These are phyloP conservation scores for Lasius platythorax DNA, from an alignment of 2,888 invertebrate species.

Conservation along the genomic window DNA sequence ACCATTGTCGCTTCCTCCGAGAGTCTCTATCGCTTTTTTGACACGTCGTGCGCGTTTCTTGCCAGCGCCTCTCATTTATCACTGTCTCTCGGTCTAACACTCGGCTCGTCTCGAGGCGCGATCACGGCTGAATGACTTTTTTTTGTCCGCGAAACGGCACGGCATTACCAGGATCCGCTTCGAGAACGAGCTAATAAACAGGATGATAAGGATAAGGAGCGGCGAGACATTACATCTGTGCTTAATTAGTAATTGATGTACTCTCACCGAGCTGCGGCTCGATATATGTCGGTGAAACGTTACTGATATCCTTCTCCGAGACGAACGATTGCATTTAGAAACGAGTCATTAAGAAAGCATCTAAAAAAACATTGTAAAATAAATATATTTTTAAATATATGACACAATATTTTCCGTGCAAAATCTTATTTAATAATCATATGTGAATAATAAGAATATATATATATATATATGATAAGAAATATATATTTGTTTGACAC, in stretches of 20 bases:
- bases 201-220: not conserved
- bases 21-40: constrained; percentile 17
- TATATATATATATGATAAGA: not conserved
- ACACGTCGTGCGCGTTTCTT: constrained; percentile 21
- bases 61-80: constrained; percentile 47
- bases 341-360: not conserved
- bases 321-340: not conserved
- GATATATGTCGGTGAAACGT: not conserved
- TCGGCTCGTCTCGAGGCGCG: constrained; percentile 31
- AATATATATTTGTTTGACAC: not conserved
- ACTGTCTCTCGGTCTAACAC: constrained; percentile 50
- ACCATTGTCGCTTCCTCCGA: constrained; percentile 35
- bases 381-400: not conserved
- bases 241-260: constrained; percentile 22
- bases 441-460: not conserved
- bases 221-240: not conserved
- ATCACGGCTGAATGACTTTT: constrained; percentile 50
- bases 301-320: not conserved
- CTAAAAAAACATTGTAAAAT: not conserved
- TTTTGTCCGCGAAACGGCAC: constrained; percentile 21
- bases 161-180: constrained; percentile 17
- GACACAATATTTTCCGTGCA: not conserved
- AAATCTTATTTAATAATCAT: not conserved
- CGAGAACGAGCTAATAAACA: not conserved
- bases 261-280: not conserved